Conservation (phyloP, 2,797 vertebrate species). For the Crenichthys baileyi region DNA sequence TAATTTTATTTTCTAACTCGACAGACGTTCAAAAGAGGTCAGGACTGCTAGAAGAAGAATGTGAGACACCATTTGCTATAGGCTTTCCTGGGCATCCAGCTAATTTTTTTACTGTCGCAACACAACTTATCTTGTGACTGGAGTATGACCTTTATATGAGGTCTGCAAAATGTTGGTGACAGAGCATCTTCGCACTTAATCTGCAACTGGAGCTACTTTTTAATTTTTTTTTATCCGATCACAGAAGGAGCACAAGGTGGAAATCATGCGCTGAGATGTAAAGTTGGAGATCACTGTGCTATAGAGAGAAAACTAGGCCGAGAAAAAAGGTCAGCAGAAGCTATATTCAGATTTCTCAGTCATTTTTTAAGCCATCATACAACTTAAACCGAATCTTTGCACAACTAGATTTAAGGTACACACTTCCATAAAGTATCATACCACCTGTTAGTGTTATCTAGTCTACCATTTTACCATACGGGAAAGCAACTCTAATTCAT, state of each 20-base stretch:
- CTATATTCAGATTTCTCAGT: not conserved
- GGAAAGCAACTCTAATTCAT: no score
- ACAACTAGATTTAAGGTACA: not conserved
- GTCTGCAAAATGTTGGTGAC: not conserved
- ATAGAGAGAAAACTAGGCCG: not conserved
- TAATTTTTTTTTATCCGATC: not conserved
- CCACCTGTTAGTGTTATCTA: no score
- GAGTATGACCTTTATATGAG: conserved; percentile 11
- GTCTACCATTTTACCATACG: no score
- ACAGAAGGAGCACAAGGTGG: not conserved
- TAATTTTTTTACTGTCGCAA: conserved; percentile 18
- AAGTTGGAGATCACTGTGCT: not conserved
- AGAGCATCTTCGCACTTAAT: conserved; percentile 1
- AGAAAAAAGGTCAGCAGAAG: not conserved
- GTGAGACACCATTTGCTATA: conserved; percentile 22
- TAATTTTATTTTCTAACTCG: conserved; percentile 53
- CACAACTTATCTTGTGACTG: conserved; percentile 12
- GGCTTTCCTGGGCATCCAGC: not conserved
- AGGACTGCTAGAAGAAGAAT: conserved; percentile 20
- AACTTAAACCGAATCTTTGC: no score
- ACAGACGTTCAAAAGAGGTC: conserved; percentile 26
- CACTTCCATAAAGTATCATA: no score
- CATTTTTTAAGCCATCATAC: not conserved
- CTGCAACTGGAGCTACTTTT: not conserved
- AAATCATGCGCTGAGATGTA: not conserved